These are phyloP conservation scores for Pelochelys cantorii DNA, from an alignment of 2,797 vertebrate genomes.

Conservation along the genomic window DNA sequence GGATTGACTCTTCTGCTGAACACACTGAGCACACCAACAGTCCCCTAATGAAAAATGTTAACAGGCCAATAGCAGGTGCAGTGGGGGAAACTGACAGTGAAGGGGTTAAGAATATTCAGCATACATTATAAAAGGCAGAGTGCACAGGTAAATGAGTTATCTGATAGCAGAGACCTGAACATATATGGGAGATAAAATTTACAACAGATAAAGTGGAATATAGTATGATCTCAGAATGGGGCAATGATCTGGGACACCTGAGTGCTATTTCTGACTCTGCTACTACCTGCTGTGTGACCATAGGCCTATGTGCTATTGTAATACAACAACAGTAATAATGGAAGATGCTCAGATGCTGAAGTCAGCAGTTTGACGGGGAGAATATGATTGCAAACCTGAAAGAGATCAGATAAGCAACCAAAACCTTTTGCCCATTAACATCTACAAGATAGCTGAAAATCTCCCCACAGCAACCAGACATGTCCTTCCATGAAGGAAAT, in stretches of 20 bases:
- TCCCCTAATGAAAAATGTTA: accelerated
- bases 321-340: not conserved
- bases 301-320: not conserved
- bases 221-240: accelerated
- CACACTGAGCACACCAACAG: accelerated
- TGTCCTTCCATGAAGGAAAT: not conserved
- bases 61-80: not conserved
- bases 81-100: not conserved
- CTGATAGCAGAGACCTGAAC: not conserved
- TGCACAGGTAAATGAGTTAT: not conserved
- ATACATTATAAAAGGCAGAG: accelerated
- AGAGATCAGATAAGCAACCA: not conserved
- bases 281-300: not conserved
- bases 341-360: not conserved
- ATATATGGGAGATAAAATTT: not conserved
- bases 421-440: not conserved
- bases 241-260: too few relatives aligned
- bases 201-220: not conserved
- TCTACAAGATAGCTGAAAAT: not conserved
- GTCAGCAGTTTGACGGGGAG: not conserved
- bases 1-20: accelerated
- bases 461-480: not conserved
- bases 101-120: accelerated
- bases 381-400: not conserved
- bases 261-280: not conserved